Percentiles rank a stretch among this genome's conserved stretches.
Conservation (phyloP, 2,113 vertebrate genomes). For the Ahaetulla prasina region DNA sequence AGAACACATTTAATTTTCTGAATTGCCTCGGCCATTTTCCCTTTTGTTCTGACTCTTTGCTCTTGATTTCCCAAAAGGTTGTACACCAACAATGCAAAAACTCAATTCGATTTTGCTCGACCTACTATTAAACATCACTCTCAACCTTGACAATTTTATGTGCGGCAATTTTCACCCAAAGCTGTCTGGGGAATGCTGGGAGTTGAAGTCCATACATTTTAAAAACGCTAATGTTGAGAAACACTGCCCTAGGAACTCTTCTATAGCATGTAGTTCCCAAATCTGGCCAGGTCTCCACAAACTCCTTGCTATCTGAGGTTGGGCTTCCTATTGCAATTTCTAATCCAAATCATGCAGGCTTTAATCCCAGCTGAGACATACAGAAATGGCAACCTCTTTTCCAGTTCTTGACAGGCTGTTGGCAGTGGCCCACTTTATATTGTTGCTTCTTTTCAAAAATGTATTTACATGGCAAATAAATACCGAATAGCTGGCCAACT, state of each 20-base stretch:
- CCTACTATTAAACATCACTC: neutral
- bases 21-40: neutral
- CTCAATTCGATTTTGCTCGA: neutral
- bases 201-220: neutral
- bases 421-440: neutral
- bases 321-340: neutral
- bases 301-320: neutral
- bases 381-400: neutral
- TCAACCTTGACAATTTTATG: neutral
- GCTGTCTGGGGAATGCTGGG: neutral
- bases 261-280: neutral
- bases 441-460: neutral
- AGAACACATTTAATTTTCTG: neutral
- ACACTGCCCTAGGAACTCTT: neutral
- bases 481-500: neutral
- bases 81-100: neutral
- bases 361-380: neutral
- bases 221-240: neutral
- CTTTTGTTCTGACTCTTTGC: neutral
- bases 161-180: neutral
- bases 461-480: neutral
- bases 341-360: neutral
- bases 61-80: neutral
- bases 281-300: neutral
- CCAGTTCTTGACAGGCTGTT: neutral